A percentile compares a stretch with the other conserved stretches of the same genome.
phyloP scores from a whole-genome alignment of 1,140 invertebrate genomes.

The Parapsyche elsis region DNA sequence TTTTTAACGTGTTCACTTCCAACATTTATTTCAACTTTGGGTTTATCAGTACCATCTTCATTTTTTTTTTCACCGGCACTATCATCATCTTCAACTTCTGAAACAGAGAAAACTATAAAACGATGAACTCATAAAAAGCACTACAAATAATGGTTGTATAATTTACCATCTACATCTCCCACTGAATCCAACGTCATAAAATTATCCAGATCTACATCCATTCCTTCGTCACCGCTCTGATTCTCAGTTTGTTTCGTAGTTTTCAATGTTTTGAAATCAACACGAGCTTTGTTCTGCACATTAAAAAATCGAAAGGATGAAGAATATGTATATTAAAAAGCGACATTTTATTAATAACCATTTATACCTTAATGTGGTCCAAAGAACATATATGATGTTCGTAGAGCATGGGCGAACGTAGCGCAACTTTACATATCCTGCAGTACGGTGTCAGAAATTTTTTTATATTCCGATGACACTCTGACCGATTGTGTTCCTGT shows the following conservation, averaged over 20 bases:
- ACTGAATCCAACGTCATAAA: slow-evolving; percentile 87
- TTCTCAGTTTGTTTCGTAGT: slow-evolving; percentile 65
- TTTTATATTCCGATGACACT: slow-evolving; percentile 83
- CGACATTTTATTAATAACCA: neutral
- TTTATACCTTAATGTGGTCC: slow-evolving; percentile 79
- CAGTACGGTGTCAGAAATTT: slow-evolving; percentile 84
- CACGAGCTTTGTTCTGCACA: slow-evolving; percentile 69
- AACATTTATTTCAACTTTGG: slow-evolving; percentile 76
- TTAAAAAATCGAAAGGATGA: neutral
- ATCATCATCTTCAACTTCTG: slow-evolving; percentile 72
- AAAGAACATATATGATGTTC: slow-evolving; percentile 83
- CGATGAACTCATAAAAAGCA: neutral
- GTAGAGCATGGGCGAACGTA: slow-evolving; percentile 83
- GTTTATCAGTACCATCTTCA: slow-evolving; percentile 64
- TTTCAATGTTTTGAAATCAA: slow-evolving; percentile 60
- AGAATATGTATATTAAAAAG: neutral
- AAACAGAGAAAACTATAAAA: slow-evolving; percentile 52
- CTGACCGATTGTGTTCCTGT: slow-evolving; percentile 78
- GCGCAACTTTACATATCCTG: slow-evolving; percentile 76
- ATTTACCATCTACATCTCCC: slow-evolving; percentile 80
- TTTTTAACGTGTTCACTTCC: slow-evolving; percentile 82
- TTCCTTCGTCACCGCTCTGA: slow-evolving; percentile 75
- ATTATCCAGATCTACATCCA: slow-evolving; percentile 82
- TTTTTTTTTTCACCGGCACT: slow-evolving; percentile 71
- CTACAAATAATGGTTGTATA: neutral